These are phyloP conservation scores for Mimachlamys varia DNA, from an alignment of 2,888 invertebrate genomes.

Conservation along the genomic window DNA sequence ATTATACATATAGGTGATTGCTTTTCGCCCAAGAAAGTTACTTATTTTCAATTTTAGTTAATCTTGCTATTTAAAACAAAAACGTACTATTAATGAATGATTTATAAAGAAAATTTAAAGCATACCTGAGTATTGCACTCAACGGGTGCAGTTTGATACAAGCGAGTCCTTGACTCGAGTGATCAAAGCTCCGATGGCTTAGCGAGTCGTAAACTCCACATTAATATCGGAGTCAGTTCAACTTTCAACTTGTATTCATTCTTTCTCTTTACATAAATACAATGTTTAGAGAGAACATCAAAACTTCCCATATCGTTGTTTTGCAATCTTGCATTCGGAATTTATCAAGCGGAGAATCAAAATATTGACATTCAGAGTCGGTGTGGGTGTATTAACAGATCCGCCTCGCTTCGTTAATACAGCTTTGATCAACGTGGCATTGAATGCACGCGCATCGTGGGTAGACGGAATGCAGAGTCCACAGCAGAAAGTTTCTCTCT, in stretches of 20 bases:
- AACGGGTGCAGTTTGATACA: neutral
- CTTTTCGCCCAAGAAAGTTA: neutral
- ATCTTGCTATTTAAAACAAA: neutral
- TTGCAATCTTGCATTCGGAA: neutral
- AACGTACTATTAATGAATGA: too few species aligned
- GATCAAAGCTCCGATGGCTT: neutral
- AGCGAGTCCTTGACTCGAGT: neutral
- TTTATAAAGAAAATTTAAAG: neutral
- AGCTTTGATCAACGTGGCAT: neutral
- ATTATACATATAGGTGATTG: neutral
- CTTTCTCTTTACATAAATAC: too few species aligned
- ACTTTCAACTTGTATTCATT: too few species aligned
- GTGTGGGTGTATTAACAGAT: neutral
- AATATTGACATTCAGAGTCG: neutral
- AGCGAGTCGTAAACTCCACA: neutral
- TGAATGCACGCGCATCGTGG: conserved; percentile 26
- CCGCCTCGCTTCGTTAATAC: neutral
- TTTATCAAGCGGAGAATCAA: neutral
- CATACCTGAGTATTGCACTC: neutral
- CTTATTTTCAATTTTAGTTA: neutral
- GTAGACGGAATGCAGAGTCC: conserved; percentile 21
- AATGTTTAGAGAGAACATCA: too few species aligned
- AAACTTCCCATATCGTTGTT: neutral
- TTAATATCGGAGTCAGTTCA: neutral
- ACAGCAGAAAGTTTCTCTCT: neutral